These are phyloP conservation scores for Drosophila yakuba DNA, from an alignment of 1,140 invertebrate genomes.

Conservation along the genomic window DNA sequence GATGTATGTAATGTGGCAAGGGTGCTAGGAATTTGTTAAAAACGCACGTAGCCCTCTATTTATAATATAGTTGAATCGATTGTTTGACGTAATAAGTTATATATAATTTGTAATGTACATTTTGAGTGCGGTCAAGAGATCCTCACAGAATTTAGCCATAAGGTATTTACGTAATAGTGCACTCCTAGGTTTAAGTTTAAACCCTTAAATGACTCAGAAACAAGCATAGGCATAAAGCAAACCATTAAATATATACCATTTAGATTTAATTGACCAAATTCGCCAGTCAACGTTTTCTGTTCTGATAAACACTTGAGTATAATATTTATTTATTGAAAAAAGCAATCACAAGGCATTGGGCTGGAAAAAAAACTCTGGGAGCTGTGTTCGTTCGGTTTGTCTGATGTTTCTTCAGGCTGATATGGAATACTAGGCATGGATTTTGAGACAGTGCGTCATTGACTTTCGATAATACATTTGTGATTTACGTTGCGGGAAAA, in stretches of 20 bases:
- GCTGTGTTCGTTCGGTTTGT: conserved; percentile 13
- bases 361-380: conserved; percentile 20
- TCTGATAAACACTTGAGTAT: conserved; percentile 24
- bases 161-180: conserved; percentile 47
- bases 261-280: conserved; percentile 23
- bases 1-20: conserved; percentile 38
- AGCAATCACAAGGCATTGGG: conserved; percentile 27
- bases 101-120: conserved; percentile 29
- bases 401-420: conserved; percentile 26
- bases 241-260: conserved; percentile 18
- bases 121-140: conserved; percentile 51
- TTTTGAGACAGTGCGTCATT: conserved; percentile 8
- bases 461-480: conserved; percentile 4
- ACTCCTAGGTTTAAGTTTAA: conserved; percentile 44
- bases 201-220: conserved; percentile 51
- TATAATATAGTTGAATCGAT: conserved; percentile 55
- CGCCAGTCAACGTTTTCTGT: conserved; percentile 1
- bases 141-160: conserved; percentile 55
- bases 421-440: conserved; percentile 26
- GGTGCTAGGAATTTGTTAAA: conserved; percentile 47
- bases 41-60: conserved; percentile 39
- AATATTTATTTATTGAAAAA: conserved; percentile 32
- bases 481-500: conserved; percentile 12
- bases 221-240: conserved; percentile 32
- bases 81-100: conserved; percentile 47